These are phyloP conservation scores for Artibeus lituratus DNA, from an alignment of 2,797 vertebrate genomes.

Conservation along the genomic window DNA sequence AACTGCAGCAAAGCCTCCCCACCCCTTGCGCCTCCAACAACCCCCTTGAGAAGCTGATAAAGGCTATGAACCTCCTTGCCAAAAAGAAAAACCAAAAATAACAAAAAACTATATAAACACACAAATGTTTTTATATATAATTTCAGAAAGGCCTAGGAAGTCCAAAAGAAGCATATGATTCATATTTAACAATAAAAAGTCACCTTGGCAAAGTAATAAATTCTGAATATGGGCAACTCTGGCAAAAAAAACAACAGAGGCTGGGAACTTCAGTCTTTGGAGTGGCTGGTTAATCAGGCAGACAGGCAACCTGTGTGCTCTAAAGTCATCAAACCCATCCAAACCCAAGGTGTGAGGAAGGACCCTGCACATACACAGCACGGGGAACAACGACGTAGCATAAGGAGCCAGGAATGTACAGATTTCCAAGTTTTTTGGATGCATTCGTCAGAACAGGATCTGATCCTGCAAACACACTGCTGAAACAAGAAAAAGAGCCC, in stretches of 20 bases:
- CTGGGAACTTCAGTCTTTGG: not conserved
- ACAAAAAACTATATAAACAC: not conserved
- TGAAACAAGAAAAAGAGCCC: not conserved
- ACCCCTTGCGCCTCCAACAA: not conserved
- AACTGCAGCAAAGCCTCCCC: too few species aligned
- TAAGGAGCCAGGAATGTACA: not conserved
- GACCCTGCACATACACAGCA: not conserved
- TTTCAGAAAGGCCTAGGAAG: not conserved
- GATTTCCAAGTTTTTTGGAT: not conserved
- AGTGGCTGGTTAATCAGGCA: not conserved
- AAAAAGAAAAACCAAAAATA: not conserved
- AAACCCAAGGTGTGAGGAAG: not conserved
- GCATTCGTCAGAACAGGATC: not conserved
- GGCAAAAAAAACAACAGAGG: not conserved
- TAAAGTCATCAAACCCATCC: conserved; percentile 12
- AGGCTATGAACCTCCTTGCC: not conserved
- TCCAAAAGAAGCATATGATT: not conserved
- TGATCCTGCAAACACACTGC: not conserved
- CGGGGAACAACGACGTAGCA: not conserved
- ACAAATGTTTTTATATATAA: not conserved
- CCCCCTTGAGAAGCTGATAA: not conserved
- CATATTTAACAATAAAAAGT: not conserved
- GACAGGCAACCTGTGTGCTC: conserved; percentile 45
- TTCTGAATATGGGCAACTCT: conserved; percentile 27
- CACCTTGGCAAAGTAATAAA: not conserved